Evolutionary conservation across 2,888 invertebrate species (phyloP).

Genomic region (Ectemnius continuus): DNA sequence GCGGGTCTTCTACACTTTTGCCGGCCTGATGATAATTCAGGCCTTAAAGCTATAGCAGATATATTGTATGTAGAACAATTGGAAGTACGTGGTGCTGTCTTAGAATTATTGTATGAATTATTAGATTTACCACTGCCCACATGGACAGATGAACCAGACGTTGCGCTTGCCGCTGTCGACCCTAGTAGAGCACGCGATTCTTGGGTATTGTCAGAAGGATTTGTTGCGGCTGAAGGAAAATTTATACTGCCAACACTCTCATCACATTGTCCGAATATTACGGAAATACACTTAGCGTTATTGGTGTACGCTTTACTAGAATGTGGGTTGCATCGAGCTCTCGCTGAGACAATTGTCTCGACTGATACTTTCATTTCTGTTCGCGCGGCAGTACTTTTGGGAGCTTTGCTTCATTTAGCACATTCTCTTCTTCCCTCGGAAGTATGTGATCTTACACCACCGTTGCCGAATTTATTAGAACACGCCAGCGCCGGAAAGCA

Average conservation of each 20-base stretch:
- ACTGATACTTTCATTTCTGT: slow-evolving; percentile 94
- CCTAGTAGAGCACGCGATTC: slow-evolving; percentile 85
- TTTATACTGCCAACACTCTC: slow-evolving; percentile 92
- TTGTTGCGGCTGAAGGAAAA: slow-evolving; percentile 95
- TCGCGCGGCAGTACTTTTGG: slow-evolving; percentile 92
- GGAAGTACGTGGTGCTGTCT: slow-evolving; percentile 94
- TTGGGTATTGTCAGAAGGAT: slow-evolving; percentile 95
- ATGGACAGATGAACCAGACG: slow-evolving; percentile 95
- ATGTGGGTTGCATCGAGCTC: slow-evolving; percentile 90
- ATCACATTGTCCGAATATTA: slow-evolving; percentile 91
- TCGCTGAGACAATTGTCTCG: slow-evolving; percentile 94
- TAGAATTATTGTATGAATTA: slow-evolving; percentile 94
- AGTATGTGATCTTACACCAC: slow-evolving; percentile 89
- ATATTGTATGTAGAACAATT: slow-evolving; percentile 91
- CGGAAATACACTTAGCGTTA: slow-evolving; percentile 93
- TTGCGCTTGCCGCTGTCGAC: slow-evolving; percentile 93
- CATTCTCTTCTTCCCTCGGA: slow-evolving; percentile 92
- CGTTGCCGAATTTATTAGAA: slow-evolving; percentile 89
- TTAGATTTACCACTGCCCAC: slow-evolving; percentile 92
- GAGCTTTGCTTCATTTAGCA: slow-evolving; percentile 92
- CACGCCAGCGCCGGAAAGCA: slow-evolving; percentile 89
- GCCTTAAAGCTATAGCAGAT: slow-evolving; percentile 88
- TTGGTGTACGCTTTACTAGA: slow-evolving; percentile 93
- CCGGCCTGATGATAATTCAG: slow-evolving; percentile 86
- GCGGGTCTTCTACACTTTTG: slow-evolving; percentile 94